Evolutionary conservation across 1,140 invertebrate genomes (phyloP).

Genomic region (Temnothorax nylanderi): DNA sequence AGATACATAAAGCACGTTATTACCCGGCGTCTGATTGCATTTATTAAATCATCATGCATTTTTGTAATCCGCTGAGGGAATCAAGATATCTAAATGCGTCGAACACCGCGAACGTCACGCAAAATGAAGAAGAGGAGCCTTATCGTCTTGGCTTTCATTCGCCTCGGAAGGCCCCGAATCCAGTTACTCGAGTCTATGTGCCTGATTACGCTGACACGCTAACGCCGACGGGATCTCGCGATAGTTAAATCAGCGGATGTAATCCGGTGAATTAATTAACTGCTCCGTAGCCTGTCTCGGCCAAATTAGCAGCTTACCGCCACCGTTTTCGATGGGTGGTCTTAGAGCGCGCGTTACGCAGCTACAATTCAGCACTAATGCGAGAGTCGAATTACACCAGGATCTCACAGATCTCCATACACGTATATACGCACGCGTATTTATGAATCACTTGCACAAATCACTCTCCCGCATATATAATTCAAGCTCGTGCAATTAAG

Average conservation of each 20-base stretch:
- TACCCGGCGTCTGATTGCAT: not conserved
- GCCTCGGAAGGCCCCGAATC: not conserved
- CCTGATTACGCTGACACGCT: constrained; percentile 15
- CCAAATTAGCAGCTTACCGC: constrained; percentile 42
- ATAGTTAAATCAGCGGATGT: constrained; percentile 35
- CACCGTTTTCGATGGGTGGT: constrained; percentile 13
- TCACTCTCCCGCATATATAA: not conserved
- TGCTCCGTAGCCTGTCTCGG: not conserved
- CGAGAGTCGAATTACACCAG: constrained; percentile 14
- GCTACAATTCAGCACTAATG: constrained; percentile 41
- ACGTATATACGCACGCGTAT: not conserved
- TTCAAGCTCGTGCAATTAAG: constrained; percentile 1
- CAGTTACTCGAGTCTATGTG: constrained; percentile 20
- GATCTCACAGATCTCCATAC: not conserved
- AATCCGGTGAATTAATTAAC: constrained; percentile 61
- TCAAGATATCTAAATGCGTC: constrained; percentile 19
- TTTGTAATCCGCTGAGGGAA: not conserved
- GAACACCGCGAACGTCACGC: not conserved
- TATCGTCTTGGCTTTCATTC: constrained; percentile 14
- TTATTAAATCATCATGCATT: constrained; percentile 8
- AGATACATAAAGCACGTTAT: constrained; percentile 1
- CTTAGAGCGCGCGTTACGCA: constrained; percentile 2
- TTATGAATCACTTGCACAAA: constrained; percentile 8
- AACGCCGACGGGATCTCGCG: not conserved
- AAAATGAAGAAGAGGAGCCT: constrained; percentile 25